Evolutionary conservation across 2,888 invertebrate species (phyloP).

Genomic region (Ptychoptera albimana): DNA sequence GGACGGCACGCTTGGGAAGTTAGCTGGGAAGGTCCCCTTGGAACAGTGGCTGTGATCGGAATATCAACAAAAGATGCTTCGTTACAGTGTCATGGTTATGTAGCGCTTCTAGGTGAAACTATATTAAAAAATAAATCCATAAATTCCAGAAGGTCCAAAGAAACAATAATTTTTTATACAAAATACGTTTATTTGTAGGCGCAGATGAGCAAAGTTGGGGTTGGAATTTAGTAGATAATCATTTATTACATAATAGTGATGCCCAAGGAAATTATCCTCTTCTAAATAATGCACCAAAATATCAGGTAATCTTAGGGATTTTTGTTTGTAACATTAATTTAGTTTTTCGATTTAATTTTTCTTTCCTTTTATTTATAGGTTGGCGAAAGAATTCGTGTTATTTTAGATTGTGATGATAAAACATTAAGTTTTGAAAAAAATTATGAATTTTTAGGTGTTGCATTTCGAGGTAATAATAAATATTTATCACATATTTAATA

Average conservation of each 20-base stretch:
- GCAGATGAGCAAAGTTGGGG: slow-evolving; percentile 98
- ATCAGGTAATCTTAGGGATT: slow-evolving; percentile 62
- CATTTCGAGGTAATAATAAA: slow-evolving; percentile 62
- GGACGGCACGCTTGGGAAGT: slow-evolving; percentile 97
- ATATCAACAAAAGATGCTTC: slow-evolving; percentile 89
- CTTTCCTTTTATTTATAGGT: slow-evolving; percentile 43
- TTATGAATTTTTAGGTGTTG: slow-evolving; percentile 95
- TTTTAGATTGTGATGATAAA: slow-evolving; percentile 95
- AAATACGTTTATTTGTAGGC: no score
- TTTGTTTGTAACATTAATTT: slow-evolving; percentile 1
- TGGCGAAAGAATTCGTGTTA: slow-evolving; percentile 90
- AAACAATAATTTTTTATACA: no score
- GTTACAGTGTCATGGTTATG: slow-evolving; percentile 88
- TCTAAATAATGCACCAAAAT: slow-evolving; percentile 91
- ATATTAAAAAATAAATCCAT: no score
- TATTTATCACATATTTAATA: slow-evolving; percentile 2
- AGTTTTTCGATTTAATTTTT: neutral
- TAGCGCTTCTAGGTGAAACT: slow-evolving; percentile 52
- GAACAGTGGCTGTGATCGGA: slow-evolving; percentile 95
- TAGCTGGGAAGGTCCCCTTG: slow-evolving; percentile 95
- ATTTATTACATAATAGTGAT: slow-evolving; percentile 90
- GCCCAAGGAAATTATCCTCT: slow-evolving; percentile 87
- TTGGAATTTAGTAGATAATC: slow-evolving; percentile 98
- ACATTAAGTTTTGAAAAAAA: slow-evolving; percentile 95
- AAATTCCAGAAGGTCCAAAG: no score